Percentiles rank a stretch among this genome's conserved stretches.
Evolutionary conservation across 2,888 invertebrate species (phyloP).

Genomic region (Mythimna ferrago): DNA sequence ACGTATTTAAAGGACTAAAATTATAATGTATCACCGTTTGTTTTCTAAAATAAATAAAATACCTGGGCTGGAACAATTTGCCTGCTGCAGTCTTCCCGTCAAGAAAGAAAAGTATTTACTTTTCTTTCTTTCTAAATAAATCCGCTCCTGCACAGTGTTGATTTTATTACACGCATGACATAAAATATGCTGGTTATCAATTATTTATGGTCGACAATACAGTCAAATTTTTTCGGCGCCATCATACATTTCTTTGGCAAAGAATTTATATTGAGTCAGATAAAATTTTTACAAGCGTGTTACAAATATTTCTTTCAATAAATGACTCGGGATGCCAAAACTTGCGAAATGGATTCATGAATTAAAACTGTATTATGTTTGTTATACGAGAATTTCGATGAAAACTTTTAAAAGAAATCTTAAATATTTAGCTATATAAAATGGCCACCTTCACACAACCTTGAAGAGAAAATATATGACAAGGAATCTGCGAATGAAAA

Average conservation of each 20-base stretch:
- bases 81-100: too few species aligned
- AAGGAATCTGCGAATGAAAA: slow-evolving; percentile 12
- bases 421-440: slow-evolving; percentile 7
- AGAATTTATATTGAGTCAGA: slow-evolving; percentile 45
- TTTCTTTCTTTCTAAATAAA: background rate
- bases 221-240: slow-evolving; percentile 27
- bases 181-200: background rate
- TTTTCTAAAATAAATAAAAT: too few species aligned
- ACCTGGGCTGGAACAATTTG: too few species aligned
- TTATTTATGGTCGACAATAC: slow-evolving; percentile 35
- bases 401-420: slow-evolving; percentile 31
- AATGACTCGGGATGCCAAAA: slow-evolving; percentile 29
- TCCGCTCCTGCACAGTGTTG: too few species aligned
- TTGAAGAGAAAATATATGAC: slow-evolving; percentile 16
- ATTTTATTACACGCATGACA: too few species aligned
- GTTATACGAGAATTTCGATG: slow-evolving; percentile 10
- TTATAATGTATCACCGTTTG: too few species aligned
- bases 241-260: slow-evolving; percentile 27
- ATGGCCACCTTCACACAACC: slow-evolving; percentile 8
- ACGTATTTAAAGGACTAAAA: slow-evolving; percentile 23
- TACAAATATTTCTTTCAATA: slow-evolving; percentile 58
- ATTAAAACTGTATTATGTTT: slow-evolving; percentile 34
- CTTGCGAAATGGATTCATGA: slow-evolving; percentile 40
- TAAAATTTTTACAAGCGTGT: slow-evolving; percentile 47
- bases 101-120: too few species aligned